Evolutionary conservation across 2,888 invertebrate genomes (phyloP), one percentile per base, ranked within the genome.

Genomic region (Agrotis segetum): DNA sequence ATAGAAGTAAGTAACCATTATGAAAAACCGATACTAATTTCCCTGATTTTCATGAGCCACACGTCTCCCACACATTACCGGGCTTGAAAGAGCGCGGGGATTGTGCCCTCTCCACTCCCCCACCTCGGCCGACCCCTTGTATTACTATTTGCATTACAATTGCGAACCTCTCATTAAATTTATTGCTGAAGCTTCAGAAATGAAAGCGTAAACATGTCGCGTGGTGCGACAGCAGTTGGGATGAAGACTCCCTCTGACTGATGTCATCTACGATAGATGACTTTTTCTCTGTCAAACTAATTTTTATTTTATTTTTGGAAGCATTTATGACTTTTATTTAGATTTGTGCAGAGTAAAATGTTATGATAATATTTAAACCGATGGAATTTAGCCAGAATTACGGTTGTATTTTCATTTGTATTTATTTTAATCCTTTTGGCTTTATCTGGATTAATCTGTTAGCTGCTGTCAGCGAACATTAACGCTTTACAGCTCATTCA

Each of bases 71-170:
- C 24, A 53, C 14, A 60, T 71, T 24, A 60, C 19, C 11, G 14
- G 9, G 29, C 47, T 16, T 44, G 16, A 68, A 77, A 53, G 59
- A 47, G 19, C 47, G 19, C n/a, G 21, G n/a, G 14, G 3, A 21
- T 5, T 58, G 16, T 40, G 53, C 16, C 0, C 14, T 5, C 29
- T 7, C 14, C 14, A n/a, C 47, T 7, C 11, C 14, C 17, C 11
- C 46, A 1, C 0, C 7, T 14, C 24, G n/a, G 5, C 0, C 29
- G 5, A 17, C n/a, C 2, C 34, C 13, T 34, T 29, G 71, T 71
- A 71, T 55, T 71, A 56, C 62, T 67, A 82, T 82, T 84, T 82
- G 71, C 85, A 82, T 82, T 44, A 82, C 85, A 82, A 82, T 84
- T 29, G 68, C 58, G 59, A 34, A 65, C 64, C 56, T 55, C 56